Percentiles rank a stretch among this genome's conserved stretches.
Evolutionary conservation across 2,113 vertebrate species (phyloP).

Genomic region (Myotis yumanensis): DNA sequence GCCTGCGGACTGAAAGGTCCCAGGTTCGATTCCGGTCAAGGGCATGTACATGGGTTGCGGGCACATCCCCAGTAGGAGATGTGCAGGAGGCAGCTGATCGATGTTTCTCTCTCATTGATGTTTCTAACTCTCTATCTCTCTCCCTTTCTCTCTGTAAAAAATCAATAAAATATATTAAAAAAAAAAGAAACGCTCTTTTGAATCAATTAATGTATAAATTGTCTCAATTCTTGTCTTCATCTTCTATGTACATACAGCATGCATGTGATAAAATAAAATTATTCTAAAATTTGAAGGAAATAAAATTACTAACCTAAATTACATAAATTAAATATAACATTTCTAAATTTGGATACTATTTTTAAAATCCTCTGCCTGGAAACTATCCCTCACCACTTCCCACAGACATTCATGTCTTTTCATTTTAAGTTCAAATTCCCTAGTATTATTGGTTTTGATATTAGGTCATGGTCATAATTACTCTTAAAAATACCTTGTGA

Average conservation of each 20-base stretch:
- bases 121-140: too few relatives aligned
- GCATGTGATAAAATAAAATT: not conserved
- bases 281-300: conserved; percentile 9
- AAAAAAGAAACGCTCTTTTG: too few relatives aligned
- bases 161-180: too few relatives aligned
- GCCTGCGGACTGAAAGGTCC: too few relatives aligned
- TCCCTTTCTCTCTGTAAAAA: too few relatives aligned
- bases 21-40: too few relatives aligned
- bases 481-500: not conserved
- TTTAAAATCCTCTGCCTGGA: not conserved
- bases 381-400: not conserved
- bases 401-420: not conserved
- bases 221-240: not conserved
- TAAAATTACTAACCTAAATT: not conserved
- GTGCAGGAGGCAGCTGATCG: too few relatives aligned
- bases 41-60: too few relatives aligned
- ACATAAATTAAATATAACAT: not conserved
- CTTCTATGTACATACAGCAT: not conserved
- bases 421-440: not conserved
- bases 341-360: not conserved
- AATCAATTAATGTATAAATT: not conserved
- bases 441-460: not conserved
- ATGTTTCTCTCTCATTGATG: too few relatives aligned
- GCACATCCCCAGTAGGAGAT: too few relatives aligned
- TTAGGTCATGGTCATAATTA: not conserved